A percentile compares a stretch with the other conserved stretches of the same genome.
Evolutionary conservation across 2,797 vertebrate species (phyloP).

Genomic region (Molossus alvarezi): DNA sequence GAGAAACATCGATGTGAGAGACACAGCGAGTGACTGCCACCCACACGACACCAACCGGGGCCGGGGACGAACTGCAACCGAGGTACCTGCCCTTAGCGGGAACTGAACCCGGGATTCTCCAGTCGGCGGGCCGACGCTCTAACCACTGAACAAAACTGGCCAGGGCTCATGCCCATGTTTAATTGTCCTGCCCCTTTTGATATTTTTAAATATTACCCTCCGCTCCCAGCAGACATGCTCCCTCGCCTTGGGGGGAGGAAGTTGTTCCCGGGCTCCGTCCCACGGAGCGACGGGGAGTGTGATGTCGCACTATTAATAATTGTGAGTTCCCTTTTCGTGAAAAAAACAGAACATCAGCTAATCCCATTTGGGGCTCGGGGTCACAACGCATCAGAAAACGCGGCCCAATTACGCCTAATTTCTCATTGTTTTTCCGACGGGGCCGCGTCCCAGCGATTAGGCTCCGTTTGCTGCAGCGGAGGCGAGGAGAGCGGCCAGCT

Average conservation of each 20-base stretch:
- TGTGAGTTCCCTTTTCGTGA: slow-evolving; percentile 79
- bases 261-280: not conserved
- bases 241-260: not conserved
- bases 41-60: too few species aligned
- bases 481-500: slow-evolving; percentile 82
- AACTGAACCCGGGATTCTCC: too few species aligned
- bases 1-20: too few species aligned
- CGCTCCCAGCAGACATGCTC: not conserved
- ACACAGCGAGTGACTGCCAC: too few species aligned
- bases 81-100: too few species aligned
- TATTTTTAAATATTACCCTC: slow-evolving; percentile 61
- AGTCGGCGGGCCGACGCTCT: too few species aligned
- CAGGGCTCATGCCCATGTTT: not conserved
- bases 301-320: slow-evolving; percentile 76
- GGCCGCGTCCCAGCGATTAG: slow-evolving; percentile 84
- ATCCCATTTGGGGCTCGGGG: slow-evolving; percentile 47
- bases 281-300: slow-evolving; percentile 70
- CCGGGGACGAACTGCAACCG: too few species aligned
- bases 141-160: too few species aligned
- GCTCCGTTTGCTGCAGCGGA: slow-evolving; percentile 84
- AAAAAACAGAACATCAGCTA: slow-evolving; percentile 78
- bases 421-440: slow-evolving; percentile 86
- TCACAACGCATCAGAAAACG: slow-evolving; percentile 85
- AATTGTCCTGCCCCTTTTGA: slow-evolving; percentile 70
- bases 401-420: slow-evolving; percentile 87